Base-by-base conservation (phyloP, 2,888 invertebrate species). In the Tipula helvola region DNA sequence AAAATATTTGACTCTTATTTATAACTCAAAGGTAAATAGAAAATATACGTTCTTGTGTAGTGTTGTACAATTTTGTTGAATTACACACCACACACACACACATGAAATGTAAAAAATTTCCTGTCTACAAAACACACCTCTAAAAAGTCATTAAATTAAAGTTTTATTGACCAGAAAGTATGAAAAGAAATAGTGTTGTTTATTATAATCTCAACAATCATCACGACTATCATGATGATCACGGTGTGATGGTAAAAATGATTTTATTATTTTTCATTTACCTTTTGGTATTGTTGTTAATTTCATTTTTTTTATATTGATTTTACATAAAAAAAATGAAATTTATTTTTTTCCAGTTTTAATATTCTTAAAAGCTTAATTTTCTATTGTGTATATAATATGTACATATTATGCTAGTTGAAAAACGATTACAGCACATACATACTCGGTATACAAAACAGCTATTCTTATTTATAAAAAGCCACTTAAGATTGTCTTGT, bases 61-160 rank as follows among this genome's bases (percentile, higher is more conserved):
- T 44, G 3, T 52, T 71, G 71, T 71, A 28, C 28, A 28, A 52
- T 52, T 44, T 10, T 44, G 12, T 52, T 28, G 2, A 28, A 28
- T 1, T 28, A 71, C n/a, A 71, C 10, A 57, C n/a, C 10, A 57
- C 5, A 71, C 12, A 71, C 28, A 71, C 71, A 71, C 71, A 71
- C 71, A 71, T 28, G 10, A 71, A 71, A 71, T 71, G 71, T 71
- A n/a, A 71, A 71, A 71, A 71, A 71, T 71, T 71, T 71, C 18
- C 71, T 71, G 71, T 71, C 71, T 71, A 71, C 71, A 71, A 71
- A 71, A 71, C 71, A 71, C 71, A 71, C 71, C 71, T 71, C 71
- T 71, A 71, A 71, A 71, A 71, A 18, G 28, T 71, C 71, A 28
- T 71, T 71, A 71, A 71, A 71, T 71, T 18, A 71, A 71, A 71